phyloP scores from a whole-genome alignment of 2,888 invertebrate genomes.

The Nipponacmea schrenckii region DNA sequence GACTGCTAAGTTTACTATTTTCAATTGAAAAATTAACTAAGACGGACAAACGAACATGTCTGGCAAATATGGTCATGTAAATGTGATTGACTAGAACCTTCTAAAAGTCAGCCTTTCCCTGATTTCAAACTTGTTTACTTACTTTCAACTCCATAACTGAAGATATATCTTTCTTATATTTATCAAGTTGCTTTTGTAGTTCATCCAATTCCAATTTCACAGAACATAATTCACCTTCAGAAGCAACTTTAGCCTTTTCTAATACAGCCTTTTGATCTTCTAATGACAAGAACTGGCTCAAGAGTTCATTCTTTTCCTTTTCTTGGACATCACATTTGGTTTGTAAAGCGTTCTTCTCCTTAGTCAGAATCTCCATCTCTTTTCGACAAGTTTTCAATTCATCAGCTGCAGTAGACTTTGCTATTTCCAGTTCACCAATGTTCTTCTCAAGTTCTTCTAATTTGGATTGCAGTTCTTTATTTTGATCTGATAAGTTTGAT shows the following conservation, averaged over 20 bases:
- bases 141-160: not conserved
- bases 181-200: too few relatives aligned
- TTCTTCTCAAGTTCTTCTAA: slow-evolving; percentile 24
- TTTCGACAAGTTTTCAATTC: slow-evolving; percentile 26
- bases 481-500: slow-evolving; percentile 27
- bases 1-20: too few relatives aligned
- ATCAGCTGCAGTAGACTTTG: not conserved
- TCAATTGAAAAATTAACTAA: too few relatives aligned
- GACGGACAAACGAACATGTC: too few relatives aligned
- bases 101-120: too few relatives aligned
- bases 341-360: slow-evolving; percentile 30
- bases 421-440: slow-evolving; percentile 10
- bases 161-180: too few relatives aligned
- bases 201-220: too few relatives aligned
- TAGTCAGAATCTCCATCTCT: slow-evolving; percentile 25
- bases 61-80: too few relatives aligned
- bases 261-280: slow-evolving; percentile 38
- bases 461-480: slow-evolving; percentile 28
- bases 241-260: slow-evolving; percentile 12
- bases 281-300: slow-evolving; percentile 39
- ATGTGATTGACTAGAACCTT: too few relatives aligned
- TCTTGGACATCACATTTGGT: slow-evolving; percentile 40
- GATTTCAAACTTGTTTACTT: not conserved
- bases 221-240: too few relatives aligned
- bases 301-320: slow-evolving; percentile 43